phyloP scores from a whole-genome alignment of 2,888 invertebrate species.

The Dioctria rufipes region DNA sequence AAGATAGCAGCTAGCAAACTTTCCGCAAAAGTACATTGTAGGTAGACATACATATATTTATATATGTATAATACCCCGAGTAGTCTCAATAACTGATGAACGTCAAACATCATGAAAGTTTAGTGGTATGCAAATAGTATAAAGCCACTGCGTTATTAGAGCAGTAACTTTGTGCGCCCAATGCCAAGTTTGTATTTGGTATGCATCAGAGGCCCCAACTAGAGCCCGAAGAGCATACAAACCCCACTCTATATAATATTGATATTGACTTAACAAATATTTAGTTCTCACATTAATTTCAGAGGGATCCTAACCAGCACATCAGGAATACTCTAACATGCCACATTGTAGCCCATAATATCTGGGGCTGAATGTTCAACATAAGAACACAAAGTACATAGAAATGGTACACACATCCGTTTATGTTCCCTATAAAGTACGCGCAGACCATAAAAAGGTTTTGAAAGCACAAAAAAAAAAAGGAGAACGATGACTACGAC shows the following conservation, averaged over 20 bases:
- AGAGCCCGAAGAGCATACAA: constrained; percentile 11
- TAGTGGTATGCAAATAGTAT: constrained; percentile 36
- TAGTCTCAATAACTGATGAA: constrained; percentile 33
- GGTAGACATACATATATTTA: too few species aligned
- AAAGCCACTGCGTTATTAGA: constrained; percentile 24
- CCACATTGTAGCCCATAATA: constrained; percentile 42
- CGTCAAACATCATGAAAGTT: constrained; percentile 38
- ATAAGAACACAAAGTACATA: constrained; percentile 38
- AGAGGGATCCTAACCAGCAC: constrained; percentile 41
- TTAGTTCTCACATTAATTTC: constrained; percentile 53
- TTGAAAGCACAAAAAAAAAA: constrained; percentile 26
- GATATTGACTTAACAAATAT: constrained; percentile 53
- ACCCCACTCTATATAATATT: constrained; percentile 28
- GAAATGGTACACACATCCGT: constrained; percentile 45
- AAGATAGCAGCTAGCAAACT: constrained; percentile 25
- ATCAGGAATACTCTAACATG: constrained; percentile 43
- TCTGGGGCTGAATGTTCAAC: constrained; percentile 11
- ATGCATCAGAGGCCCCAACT: background rate
- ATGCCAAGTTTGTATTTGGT: background rate
- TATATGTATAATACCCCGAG: too few species aligned
- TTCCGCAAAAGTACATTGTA: background rate
- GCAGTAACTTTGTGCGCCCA: background rate
- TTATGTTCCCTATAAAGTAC: constrained; percentile 33
- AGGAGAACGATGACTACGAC: background rate
- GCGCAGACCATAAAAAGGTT: constrained; percentile 49